These are phyloP conservation scores for Cephalopholis sonnerati DNA, from an alignment of 2,113 vertebrate genomes.

Conservation along the genomic window DNA sequence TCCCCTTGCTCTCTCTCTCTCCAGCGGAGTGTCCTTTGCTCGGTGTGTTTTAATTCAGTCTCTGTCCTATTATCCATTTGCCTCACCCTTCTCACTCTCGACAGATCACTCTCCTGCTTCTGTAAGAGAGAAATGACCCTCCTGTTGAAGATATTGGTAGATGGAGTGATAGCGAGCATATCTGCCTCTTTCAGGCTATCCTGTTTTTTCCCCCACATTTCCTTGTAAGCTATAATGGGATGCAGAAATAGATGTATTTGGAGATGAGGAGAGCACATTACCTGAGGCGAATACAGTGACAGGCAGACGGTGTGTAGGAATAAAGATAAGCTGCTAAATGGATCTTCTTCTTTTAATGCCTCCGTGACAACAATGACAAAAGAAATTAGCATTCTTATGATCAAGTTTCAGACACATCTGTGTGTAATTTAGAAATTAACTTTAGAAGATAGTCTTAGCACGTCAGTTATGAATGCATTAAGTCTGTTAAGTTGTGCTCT, in stretches of 20 bases:
- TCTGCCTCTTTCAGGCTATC: slow-evolving; percentile 50
- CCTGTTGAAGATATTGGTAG: slow-evolving; percentile 30
- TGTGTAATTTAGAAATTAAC: slow-evolving; percentile 4
- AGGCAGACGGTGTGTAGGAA: slow-evolving; percentile 27
- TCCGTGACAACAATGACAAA: slow-evolving; percentile 24
- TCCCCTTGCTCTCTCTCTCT: not conserved
- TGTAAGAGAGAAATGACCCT: slow-evolving; percentile 45
- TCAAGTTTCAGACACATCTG: not conserved
- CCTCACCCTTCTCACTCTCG: slow-evolving; percentile 9
- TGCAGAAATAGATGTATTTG: slow-evolving; percentile 46
- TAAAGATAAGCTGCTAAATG: slow-evolving; percentile 57
- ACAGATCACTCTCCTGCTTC: slow-evolving; percentile 23
- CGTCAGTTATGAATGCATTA: not conserved
- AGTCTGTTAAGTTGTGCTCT: not conserved
- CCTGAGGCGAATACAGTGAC: slow-evolving; percentile 24
- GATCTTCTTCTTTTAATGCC: slow-evolving; percentile 11
- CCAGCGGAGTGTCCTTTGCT: slow-evolving; percentile 14
- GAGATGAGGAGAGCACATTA: slow-evolving; percentile 53
- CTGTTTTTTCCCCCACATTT: slow-evolving; percentile 9
- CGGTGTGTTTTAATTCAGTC: slow-evolving; percentile 27
- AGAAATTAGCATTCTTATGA: not conserved
- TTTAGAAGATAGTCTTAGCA: not conserved
- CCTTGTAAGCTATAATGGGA: slow-evolving; percentile 33
- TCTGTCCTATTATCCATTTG: slow-evolving; percentile 21
- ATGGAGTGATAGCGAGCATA: slow-evolving; percentile 31